Conservation (phyloP, 2,113 vertebrate genomes). For the Heterotilapia buettikoferi region DNA sequence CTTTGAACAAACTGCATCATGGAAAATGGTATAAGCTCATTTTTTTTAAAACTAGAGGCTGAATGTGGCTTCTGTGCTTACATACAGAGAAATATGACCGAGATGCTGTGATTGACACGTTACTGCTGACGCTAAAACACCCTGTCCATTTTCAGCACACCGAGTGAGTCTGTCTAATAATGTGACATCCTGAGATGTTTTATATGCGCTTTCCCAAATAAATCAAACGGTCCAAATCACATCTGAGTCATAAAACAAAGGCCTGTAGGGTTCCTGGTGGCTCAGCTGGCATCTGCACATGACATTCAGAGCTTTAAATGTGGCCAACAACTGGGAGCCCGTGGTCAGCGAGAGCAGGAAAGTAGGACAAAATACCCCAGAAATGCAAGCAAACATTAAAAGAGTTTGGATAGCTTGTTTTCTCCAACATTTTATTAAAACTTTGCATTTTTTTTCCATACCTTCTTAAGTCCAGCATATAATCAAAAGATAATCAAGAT, state of each 20-base stretch:
- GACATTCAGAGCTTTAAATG: not conserved
- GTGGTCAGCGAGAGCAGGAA: conserved; percentile 7
- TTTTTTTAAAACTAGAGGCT: not conserved
- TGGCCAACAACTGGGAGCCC: conserved; percentile 2
- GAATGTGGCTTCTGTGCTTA: not conserved
- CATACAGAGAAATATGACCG: not conserved
- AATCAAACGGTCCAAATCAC: conserved; percentile 29
- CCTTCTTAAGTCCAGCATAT: not conserved
- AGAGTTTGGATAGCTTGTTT: not conserved
- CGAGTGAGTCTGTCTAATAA: not conserved
- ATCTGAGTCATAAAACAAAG: conserved; percentile 27
- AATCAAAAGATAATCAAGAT: conserved; percentile 17
- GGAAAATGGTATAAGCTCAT: not conserved
- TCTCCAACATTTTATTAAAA: not conserved
- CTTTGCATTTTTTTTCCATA: not conserved
- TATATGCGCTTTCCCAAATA: not conserved
- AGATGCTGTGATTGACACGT: not conserved
- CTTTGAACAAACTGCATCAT: not conserved
- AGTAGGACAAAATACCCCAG: conserved; percentile 22
- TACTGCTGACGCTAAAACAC: not conserved
- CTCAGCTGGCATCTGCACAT: conserved; percentile 35
- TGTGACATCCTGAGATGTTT: not conserved
- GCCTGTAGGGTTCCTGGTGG: conserved; percentile 31
- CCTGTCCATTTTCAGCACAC: not conserved
- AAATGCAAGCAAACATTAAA: not conserved